Evolutionary conservation across 2,888 invertebrate genomes (phyloP), one percentile per base, ranked within the genome.

Genomic region (Timema podura): DNA sequence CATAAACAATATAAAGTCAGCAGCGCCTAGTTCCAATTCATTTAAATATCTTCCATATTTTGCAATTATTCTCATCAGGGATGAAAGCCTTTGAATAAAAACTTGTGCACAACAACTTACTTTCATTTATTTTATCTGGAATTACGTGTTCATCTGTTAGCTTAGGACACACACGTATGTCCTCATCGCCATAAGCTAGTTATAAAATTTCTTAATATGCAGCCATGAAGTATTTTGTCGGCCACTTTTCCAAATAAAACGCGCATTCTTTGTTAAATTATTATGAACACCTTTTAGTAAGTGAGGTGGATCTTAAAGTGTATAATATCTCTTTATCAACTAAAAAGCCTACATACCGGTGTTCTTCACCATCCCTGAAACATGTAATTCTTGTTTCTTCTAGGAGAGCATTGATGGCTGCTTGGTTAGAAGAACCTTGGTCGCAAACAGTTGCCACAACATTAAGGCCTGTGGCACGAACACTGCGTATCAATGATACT

Each of bases 371-470:
- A n/a, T 30, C 11, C 8, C 51, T 64, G n/a, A 15, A 5, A 65
- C 65, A 69, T 11, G 64, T 64, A 30, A 44, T 16, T 11, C 46
- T 47, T n/a, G 54, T 54, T 54, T 54, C 54, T 10, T 48, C 13
- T 10, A 64, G 47, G 47, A 69, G 49, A 13, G 8, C 30, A 49
- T 69, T 65, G 45, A 70, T 10, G 10, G 68, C 66, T 11, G 47
- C 8, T n/a, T 66, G 67, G 48, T 69, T 72, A 44, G 64, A 61
- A 6, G 72, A n/a, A 30, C 46, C 64, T 57, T 70, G 70, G 64
- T 72, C 72, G 59, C 72, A 71, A 51, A 72, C 64, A 48, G 67
- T 69, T 10, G 67, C 66, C 30, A 65, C 67, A 11, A 72, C 66
- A 13, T 64, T 51, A n/a, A 72, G 57, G 16, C 72, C 72, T 30